Base-by-base conservation (phyloP, 1,140 invertebrate genomes). In the Aphis gossypii region DNA sequence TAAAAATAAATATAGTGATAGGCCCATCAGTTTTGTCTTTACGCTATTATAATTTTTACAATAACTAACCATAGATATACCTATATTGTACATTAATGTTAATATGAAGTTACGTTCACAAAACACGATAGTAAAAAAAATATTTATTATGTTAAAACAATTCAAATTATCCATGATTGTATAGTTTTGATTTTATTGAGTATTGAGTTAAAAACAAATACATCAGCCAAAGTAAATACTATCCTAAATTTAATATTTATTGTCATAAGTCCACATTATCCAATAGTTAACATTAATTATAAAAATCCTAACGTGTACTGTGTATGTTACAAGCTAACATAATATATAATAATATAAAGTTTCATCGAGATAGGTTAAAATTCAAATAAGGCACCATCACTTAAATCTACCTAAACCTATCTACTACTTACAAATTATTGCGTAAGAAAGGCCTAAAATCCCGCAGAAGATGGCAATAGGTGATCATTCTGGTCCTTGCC, bases 391-490 rank as follows among this genome's bases (percentile, higher is more conserved):
- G 30, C 60, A 76, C 3, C n/a, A 76, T 76, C 14, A 4, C 30
- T 18, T 76, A 76, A 68, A 76, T 76, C 5, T 76, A 76, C 14
- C 56, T 5, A n/a, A n/a, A 23, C 38, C 20, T 54, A 41, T 48
- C 18, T 20, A 38, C 23, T 88, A 90, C 92, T 93, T 41, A 93
- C 92, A 93, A 38, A 54, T 93, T 93, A 48, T 93, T 93, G 0
- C 92, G 68, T 25, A 93, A 84, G n/a, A 93, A 93, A 6, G 92
- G 92, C 38, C 92, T 93, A 35, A 93, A 93, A 83, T 93, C 92
- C 38, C 82, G 9, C 30, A 93, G 25, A 44, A 93, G 92, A 93
- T 93, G 92, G 9, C 92, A 93, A 7, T 84, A 93, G 2, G 92
- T 93, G 25, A 93, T 93, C 92, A 93, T 84, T 48, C 92, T 51